Percentiles rank a stretch among this genome's conserved stretches.
Evolutionary conservation across 1,140 invertebrate genomes (phyloP).

Genomic region (Orchesella cincta): DNA sequence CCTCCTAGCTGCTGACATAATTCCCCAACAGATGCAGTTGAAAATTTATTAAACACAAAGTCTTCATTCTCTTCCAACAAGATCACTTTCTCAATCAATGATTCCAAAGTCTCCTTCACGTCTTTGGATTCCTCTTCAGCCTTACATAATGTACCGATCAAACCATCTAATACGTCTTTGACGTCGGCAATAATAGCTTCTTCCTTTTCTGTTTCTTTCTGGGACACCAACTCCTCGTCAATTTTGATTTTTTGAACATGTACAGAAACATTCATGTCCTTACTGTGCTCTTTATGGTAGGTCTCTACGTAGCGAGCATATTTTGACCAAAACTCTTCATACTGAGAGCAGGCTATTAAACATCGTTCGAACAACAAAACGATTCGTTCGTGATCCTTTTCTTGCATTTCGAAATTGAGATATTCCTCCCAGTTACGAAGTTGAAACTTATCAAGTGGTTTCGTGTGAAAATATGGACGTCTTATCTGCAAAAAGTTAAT

Average conservation of each 20-base stretch:
- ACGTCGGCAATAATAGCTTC: conserved; percentile 38
- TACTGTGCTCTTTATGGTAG: conserved; percentile 38
- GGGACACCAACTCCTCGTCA: conserved; percentile 34
- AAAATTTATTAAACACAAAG: conserved; percentile 19
- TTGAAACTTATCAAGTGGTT: conserved; percentile 90
- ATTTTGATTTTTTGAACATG: conserved; percentile 44
- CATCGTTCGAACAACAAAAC: conserved; percentile 92
- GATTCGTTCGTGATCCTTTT: conserved; percentile 84
- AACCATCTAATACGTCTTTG: conserved; percentile 25
- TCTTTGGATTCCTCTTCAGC: conserved; percentile 34
- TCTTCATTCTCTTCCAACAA: neutral
- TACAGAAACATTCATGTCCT: conserved; percentile 25
- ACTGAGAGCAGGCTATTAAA: conserved; percentile 89
- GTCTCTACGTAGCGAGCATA: conserved; percentile 54
- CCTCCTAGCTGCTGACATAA: neutral
- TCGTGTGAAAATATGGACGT: conserved; percentile 97
- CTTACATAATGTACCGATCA: conserved; percentile 40
- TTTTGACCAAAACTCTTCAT: conserved; percentile 50
- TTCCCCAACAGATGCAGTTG: neutral
- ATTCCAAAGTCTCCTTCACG: neutral
- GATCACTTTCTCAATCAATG: neutral
- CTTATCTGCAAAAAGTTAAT: conserved; percentile 73
- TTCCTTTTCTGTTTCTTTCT: conserved; percentile 42
- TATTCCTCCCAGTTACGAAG: conserved; percentile 97
- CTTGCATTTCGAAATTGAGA: conserved; percentile 87